Evolutionary conservation across 2,797 vertebrate genomes (phyloP).

Genomic region (Ammospiza maritima): DNA sequence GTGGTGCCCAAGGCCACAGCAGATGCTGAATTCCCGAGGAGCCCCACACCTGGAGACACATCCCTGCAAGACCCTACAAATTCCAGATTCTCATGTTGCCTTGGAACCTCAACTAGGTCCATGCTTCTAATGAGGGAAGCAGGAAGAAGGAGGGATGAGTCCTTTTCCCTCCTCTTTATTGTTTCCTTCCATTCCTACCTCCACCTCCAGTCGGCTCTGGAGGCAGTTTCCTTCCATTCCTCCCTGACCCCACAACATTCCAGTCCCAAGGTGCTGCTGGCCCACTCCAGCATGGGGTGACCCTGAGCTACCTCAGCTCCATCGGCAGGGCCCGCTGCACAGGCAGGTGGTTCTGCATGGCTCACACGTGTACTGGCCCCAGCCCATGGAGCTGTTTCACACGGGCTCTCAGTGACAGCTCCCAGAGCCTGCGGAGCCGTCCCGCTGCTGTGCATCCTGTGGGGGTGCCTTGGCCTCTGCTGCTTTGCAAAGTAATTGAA

Average conservation of each 20-base stretch:
- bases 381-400: background rate
- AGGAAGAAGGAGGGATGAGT: background rate
- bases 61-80: background rate
- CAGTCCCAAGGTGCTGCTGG: background rate
- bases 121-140: background rate
- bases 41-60: background rate
- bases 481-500: background rate
- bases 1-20: background rate
- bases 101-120: background rate
- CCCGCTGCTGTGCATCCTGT: accelerated
- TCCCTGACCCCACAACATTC: background rate
- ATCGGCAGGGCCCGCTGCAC: accelerated
- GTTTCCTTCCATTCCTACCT: background rate
- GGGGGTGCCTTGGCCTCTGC: accelerated
- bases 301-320: background rate
- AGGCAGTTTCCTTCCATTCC: background rate
- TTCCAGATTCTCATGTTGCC: background rate
- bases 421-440: background rate
- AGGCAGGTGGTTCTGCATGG: background rate
- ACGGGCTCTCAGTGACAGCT: background rate
- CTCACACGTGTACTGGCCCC: background rate
- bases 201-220: background rate
- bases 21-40: background rate
- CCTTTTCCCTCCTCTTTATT: background rate
- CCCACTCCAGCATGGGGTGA: background rate